phyloP scores from a whole-genome alignment of 2,797 vertebrate species.

The Tangara arthus region DNA sequence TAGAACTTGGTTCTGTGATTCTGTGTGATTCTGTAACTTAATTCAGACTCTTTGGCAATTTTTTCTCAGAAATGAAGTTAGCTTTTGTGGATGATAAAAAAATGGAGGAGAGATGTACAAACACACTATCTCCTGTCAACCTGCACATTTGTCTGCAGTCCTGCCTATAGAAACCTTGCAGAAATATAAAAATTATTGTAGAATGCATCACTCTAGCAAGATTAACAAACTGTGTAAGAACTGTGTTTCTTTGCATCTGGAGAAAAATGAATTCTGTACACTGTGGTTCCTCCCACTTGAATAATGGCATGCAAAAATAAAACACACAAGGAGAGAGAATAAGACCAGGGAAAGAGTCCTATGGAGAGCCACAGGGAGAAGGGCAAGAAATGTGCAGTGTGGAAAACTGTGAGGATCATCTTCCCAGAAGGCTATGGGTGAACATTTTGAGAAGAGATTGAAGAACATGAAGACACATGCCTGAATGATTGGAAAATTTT shows the following conservation, averaged over 20 bases:
- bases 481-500: neutral
- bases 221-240: neutral
- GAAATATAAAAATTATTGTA: neutral
- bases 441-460: neutral
- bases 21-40: neutral
- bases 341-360: neutral
- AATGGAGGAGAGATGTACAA: neutral
- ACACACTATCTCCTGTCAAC: neutral
- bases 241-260: neutral
- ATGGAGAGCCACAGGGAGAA: neutral
- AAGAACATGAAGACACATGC: neutral
- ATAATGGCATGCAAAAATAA: neutral
- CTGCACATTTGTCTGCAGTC: neutral
- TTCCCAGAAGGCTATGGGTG: neutral
- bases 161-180: neutral
- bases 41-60: neutral
- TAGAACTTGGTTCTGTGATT: neutral
- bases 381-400: rapidly evolving
- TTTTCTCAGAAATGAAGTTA: neutral
- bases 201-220: neutral
- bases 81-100: neutral
- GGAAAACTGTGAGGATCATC: neutral
- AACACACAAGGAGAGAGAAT: neutral
- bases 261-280: neutral
- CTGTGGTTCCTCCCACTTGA: neutral